phyloP scores from a whole-genome alignment of 2,113 vertebrate genomes.

The Sporophila hypoxantha region DNA sequence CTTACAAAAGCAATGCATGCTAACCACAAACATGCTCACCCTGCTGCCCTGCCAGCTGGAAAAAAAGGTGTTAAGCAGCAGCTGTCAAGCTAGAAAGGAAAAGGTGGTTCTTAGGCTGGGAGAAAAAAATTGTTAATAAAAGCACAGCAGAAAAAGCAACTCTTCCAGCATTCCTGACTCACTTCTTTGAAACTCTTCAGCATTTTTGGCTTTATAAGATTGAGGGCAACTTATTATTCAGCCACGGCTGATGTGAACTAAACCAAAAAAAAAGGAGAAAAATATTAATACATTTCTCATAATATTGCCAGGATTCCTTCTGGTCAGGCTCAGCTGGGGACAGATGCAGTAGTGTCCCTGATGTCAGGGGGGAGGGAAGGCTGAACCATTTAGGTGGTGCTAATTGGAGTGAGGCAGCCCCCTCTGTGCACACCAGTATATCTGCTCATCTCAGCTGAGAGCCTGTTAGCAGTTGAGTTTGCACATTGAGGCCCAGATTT shows the following conservation, averaged over 20 bases:
- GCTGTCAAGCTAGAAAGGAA: conserved; percentile 34
- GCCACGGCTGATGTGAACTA: not conserved
- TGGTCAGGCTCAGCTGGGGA: not conserved
- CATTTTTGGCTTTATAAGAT: conserved; percentile 11
- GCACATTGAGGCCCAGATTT: not conserved
- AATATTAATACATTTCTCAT: conserved; percentile 34
- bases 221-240: not conserved
- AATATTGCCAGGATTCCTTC: conserved; percentile 30
- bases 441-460: not conserved
- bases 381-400: not conserved
- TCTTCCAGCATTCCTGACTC: conserved; percentile 9
- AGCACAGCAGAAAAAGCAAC: not conserved
- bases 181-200: conserved; percentile 38
- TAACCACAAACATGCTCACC: not conserved
- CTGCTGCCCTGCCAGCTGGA: conserved; percentile 32
- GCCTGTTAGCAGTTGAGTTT: not conserved
- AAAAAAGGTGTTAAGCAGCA: conserved; percentile 49
- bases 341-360: not conserved
- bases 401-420: not conserved
- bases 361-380: not conserved
- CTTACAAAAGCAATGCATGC: not conserved
- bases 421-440: not conserved
- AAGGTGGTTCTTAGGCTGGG: not conserved
- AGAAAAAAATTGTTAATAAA: conserved; percentile 36
- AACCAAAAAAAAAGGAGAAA: not conserved